These are phyloP conservation scores for Ichneumon xanthorius DNA, from an alignment of 2,888 invertebrate genomes.

Conservation along the genomic window DNA sequence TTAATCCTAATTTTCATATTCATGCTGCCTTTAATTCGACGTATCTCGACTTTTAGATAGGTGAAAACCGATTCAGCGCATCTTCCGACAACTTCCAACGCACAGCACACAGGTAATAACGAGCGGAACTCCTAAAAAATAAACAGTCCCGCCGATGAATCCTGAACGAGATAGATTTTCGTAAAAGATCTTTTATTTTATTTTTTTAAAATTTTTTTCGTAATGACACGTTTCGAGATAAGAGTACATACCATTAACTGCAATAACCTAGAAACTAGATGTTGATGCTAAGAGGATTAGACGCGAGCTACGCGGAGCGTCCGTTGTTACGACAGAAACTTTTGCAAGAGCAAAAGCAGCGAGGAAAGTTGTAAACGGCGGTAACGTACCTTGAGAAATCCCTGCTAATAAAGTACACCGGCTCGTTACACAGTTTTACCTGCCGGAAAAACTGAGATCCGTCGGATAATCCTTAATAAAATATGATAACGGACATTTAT, in stretches of 20 bases:
- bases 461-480: neutral
- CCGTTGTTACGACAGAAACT: constrained; percentile 30
- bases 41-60: neutral
- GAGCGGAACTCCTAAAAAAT: neutral
- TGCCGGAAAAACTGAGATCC: neutral
- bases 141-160: neutral
- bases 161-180: neutral
- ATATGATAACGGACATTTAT: neutral
- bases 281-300: constrained; percentile 40
- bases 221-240: neutral
- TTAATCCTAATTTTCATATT: neutral
- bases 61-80: neutral
- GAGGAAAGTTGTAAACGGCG: constrained; percentile 30
- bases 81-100: neutral
- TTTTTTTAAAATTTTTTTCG: neutral
- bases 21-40: neutral
- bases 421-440: constrained; percentile 2
- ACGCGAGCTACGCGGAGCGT: constrained; percentile 1
- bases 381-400: constrained; percentile 35
- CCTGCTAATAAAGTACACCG: neutral
- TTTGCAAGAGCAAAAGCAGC: constrained; percentile 39
- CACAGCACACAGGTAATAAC: neutral
- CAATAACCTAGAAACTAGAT: constrained; percentile 28
- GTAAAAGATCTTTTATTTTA: constrained; percentile 2
- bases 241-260: constrained; percentile 5